A percentile compares a stretch with the other conserved stretches of the same genome.
phyloP scores from a whole-genome alignment of 2,797 vertebrate genomes.

The Syngnathus rostellatus region DNA sequence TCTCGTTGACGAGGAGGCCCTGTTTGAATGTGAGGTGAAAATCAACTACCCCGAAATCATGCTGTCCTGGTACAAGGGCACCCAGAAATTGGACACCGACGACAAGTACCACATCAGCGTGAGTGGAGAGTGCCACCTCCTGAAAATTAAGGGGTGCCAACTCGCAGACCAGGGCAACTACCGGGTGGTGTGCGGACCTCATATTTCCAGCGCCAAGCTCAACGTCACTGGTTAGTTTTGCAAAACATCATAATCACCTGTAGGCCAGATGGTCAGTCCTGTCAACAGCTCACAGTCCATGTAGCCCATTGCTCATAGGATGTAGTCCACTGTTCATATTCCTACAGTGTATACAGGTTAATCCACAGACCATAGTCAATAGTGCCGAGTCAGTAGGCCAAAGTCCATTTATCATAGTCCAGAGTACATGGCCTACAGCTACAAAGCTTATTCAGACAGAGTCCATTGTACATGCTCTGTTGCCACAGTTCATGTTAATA shows the following conservation, averaged over 20 bases:
- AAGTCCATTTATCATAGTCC: not conserved
- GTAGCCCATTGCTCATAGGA: not conserved
- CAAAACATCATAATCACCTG: not conserved
- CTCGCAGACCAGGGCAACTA: conserved; percentile 89
- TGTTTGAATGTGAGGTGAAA: conserved; percentile 91
- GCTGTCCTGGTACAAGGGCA: conserved; percentile 98
- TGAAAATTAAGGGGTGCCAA: conserved; percentile 83
- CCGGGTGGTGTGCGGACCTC: conserved; percentile 92
- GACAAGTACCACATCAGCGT: conserved; percentile 87
- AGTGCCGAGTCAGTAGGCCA: not conserved
- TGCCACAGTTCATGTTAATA: not conserved
- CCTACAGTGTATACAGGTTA: not conserved
- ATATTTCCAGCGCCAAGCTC: conserved; percentile 93
- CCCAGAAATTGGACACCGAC: conserved; percentile 83
- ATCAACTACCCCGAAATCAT: conserved; percentile 99
- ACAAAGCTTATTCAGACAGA: not conserved
- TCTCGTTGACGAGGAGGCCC: conserved; percentile 76
- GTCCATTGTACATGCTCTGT: not conserved
- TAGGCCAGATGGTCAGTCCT: not conserved
- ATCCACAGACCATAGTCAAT: not conserved
- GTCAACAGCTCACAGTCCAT: not conserved
- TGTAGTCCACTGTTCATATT: not conserved
- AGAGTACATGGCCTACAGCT: not conserved
- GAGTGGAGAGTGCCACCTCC: conserved; percentile 77
- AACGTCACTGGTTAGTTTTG: conserved; percentile 81